Evolutionary conservation across 2,888 invertebrate species (phyloP).

Genomic region (Pristionchus maxplancki): DNA sequence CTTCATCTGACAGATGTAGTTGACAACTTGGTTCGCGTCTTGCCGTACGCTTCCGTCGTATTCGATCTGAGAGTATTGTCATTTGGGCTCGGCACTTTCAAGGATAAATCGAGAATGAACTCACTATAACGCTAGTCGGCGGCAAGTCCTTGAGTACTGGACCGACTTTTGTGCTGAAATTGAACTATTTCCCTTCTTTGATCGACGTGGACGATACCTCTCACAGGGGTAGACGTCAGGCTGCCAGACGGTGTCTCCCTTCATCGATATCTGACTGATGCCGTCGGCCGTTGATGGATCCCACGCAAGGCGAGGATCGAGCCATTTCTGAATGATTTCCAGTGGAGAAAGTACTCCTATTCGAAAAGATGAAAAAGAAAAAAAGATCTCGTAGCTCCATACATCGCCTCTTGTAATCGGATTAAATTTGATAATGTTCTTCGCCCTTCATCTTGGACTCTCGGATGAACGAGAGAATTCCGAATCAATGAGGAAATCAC

Average conservation of each 20-base stretch:
- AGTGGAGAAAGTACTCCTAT: too few species aligned
- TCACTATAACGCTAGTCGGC: neutral
- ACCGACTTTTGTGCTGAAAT: neutral
- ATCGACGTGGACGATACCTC: neutral
- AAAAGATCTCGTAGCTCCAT: too few species aligned
- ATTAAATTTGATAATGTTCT: too few species aligned
- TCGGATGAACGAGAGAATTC: too few species aligned
- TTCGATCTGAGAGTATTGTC: neutral
- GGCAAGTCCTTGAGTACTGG: neutral
- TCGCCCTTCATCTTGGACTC: too few species aligned
- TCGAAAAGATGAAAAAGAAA: too few species aligned
- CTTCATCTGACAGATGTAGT: slow-evolving; percentile 18
- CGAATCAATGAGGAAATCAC: neutral
- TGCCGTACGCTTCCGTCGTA: neutral
- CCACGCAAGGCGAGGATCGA: neutral
- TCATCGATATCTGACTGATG: neutral
- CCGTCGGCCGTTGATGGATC: neutral
- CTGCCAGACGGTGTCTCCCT: neutral
- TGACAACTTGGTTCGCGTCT: neutral
- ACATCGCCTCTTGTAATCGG: too few species aligned
- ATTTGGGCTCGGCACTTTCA: too few species aligned
- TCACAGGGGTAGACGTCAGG: neutral
- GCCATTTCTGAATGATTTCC: neutral
- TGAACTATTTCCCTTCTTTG: neutral
- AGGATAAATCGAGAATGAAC: neutral